Evolutionary conservation across 2,113 vertebrate genomes (phyloP).

Genomic region (Pitta sordida): DNA sequence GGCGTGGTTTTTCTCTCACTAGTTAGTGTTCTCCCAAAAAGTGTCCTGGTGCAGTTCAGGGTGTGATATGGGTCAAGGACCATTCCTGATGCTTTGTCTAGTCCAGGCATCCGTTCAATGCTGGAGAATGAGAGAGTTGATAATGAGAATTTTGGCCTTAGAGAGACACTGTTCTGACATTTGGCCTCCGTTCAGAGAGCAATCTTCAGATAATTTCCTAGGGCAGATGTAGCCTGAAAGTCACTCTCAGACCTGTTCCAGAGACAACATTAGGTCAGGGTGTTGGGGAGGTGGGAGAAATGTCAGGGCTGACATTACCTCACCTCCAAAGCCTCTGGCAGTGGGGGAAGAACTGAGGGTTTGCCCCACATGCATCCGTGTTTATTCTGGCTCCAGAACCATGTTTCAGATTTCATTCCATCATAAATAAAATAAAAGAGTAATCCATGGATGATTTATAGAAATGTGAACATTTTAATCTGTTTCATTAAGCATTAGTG

Average conservation of each 20-base stretch:
- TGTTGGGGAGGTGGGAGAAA: not conserved
- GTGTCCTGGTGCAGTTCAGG: not conserved
- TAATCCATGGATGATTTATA: not conserved
- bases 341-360: not conserved
- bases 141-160: not conserved
- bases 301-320: not conserved
- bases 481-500: not conserved
- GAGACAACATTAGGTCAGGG: not conserved
- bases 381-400: slow-evolving; percentile 1
- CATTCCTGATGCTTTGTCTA: not conserved
- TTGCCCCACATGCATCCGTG: not conserved
- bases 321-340: not conserved
- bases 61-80: not conserved
- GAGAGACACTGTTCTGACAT: not conserved
- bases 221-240: not conserved
- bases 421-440: slow-evolving; percentile 24
- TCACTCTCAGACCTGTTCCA: not conserved
- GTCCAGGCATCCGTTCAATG: not conserved
- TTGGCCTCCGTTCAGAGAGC: not conserved
- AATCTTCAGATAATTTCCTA: not conserved
- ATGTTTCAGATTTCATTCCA: slow-evolving; percentile 11
- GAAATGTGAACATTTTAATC: slow-evolving; percentile 1
- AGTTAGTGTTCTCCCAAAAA: not conserved
- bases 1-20: not conserved
- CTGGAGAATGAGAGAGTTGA: not conserved